Evolutionary conservation across 2,113 vertebrate species (phyloP).

Genomic region (Oryzias javanicus): DNA sequence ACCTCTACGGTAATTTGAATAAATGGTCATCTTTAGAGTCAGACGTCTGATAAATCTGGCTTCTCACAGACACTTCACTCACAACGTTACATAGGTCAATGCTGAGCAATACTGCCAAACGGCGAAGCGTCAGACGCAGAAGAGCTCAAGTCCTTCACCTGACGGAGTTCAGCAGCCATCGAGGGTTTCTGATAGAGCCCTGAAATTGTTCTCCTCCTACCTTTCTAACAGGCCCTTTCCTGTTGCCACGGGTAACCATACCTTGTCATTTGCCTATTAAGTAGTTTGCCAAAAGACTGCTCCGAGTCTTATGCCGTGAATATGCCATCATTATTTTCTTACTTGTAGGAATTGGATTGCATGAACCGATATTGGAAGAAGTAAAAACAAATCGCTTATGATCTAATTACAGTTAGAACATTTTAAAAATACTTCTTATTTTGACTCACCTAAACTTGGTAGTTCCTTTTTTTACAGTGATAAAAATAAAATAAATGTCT

Average conservation of each 20-base stretch:
- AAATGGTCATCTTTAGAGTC: too few relatives aligned
- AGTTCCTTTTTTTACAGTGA: too few relatives aligned
- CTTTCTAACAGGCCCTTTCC: not conserved
- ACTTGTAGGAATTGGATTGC: too few relatives aligned
- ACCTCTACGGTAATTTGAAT: too few relatives aligned
- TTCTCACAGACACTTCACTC: not conserved
- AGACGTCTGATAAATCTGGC: too few relatives aligned
- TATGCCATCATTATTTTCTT: not conserved
- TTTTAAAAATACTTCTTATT: too few relatives aligned
- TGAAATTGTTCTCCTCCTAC: not conserved
- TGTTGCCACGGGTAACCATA: conserved; percentile 4
- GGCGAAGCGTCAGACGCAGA: not conserved
- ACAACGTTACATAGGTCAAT: not conserved
- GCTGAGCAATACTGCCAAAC: not conserved
- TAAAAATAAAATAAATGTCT: too few relatives aligned
- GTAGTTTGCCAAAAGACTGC: not conserved
- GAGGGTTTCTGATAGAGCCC: conserved; percentile 4
- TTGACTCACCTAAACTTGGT: too few relatives aligned
- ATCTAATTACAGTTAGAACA: too few relatives aligned
- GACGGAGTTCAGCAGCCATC: not conserved
- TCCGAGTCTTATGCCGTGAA: not conserved
- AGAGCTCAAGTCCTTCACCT: not conserved
- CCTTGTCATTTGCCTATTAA: not conserved
- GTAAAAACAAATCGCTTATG: too few relatives aligned
- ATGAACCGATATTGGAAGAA: too few relatives aligned